Evolutionary conservation across 1,140 invertebrate genomes (phyloP), one percentile per base, ranked within the genome.

Genomic region (Mactra quadrangularis): DNA sequence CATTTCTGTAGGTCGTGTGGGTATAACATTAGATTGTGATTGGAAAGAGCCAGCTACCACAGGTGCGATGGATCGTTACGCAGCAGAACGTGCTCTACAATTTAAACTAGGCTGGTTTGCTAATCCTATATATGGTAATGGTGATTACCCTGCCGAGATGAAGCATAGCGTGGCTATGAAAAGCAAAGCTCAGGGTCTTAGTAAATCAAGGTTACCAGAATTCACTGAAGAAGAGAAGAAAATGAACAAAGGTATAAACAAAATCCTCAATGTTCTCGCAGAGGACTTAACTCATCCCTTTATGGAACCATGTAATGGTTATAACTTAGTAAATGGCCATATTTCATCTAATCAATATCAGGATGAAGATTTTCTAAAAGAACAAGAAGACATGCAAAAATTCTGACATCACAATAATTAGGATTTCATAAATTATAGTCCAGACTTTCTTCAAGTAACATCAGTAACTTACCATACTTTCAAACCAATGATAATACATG

Each of bases 61-160:
- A 13, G 66, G 35, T 6, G 52, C 77, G 3, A 47, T 60, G 53
- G 87, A 92, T 50, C 31, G 75, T 1, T 88, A 86, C 6, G 88
- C 91, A 0, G 82, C 91, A 6, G 81, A 88, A 17, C 68, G 87
- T 13, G 88, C 88, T 11, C 75, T 92, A 31, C 77, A 90, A 50
- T 91, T 92, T 71, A 87, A 87, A 19, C 84, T 92, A 2, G 91
- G 91, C 1, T 89, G 89, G 86, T 92, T 89, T 68, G 90, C 91
- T n/a, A 85, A 91, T 55, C 87, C 91, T 33, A 89, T 92, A 25
- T 89, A 87, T 76, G 87, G 86, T 17, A 87, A 87, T 52, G 92
- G 92, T 1, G 92, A 92, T 79, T 93, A 92, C 78, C 91, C 92
- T 9, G 70, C 86, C 13, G 78, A 91, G 0, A 90, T 93, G 89